Evolutionary conservation across 2,888 invertebrate species (phyloP), one percentile per base, ranked within the genome.

Genomic region (Pammene fasciana): DNA sequence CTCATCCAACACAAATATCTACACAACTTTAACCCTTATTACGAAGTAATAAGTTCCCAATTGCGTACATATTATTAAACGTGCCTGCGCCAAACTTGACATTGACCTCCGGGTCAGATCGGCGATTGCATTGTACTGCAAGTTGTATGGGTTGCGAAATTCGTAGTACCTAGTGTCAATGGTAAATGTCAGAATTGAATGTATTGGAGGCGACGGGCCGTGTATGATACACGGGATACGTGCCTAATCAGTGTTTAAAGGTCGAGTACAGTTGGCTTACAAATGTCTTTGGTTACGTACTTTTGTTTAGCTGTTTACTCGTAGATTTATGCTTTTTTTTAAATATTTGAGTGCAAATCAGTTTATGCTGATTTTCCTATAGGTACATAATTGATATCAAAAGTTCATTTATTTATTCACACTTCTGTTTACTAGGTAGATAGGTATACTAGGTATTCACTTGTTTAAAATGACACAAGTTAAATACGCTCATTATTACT

Each of bases 31-130:
- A 0, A 34, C 13, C 34, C 59, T 45, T 59, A 14, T 45, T n/a
- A 10, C 45, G 5, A 45, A 10, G n/a, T 10, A 14, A 8, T 43
- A 43, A 16, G 41, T 7, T 26, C n/a, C 10, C 26, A 26, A 45
- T 45, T n/a, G 26, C n/a, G 34, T 14, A 45, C 14, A 34, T 45
- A 13, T 45, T 34, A 13, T 55, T 13, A 71, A 71, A 75, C 75
- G 75, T 18, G 45, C 43, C 26, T 34, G 50, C 41, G 16, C 72
- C 75, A 78, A 78, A 76, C 78, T 77, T 81, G 80, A 78, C 82
- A 80, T 78, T 84, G 82, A 80, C 75, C 78, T 57, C 43, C 52
- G 65, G 76, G 75, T 78, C 75, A 73, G 66, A 71, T 75, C 72
- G 68, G 71, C 57, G 71, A 68, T 72, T 71, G 72, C 72, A 71